Evolutionary conservation across 2,797 vertebrate species (phyloP).

Genomic region (Nothura maculosa): DNA sequence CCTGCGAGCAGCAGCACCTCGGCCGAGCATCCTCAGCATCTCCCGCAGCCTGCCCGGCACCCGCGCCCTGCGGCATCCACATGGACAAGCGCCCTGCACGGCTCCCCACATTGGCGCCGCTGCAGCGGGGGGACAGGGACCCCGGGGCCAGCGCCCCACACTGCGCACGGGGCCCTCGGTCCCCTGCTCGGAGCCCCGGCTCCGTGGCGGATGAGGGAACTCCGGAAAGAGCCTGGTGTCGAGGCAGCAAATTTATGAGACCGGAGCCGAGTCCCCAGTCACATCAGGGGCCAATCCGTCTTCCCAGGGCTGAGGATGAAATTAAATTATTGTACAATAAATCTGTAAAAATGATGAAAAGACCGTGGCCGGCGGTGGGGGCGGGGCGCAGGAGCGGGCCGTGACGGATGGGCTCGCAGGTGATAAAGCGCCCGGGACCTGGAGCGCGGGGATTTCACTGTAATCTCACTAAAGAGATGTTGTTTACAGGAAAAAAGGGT

Average conservation of each 20-base stretch:
- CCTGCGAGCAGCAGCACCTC: not conserved
- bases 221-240: conserved; percentile 45
- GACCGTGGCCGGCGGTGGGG: not conserved
- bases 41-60: too few relatives aligned
- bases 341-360: conserved; percentile 76
- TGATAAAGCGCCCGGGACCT: not conserved
- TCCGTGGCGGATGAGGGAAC: not conserved
- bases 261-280: conserved; percentile 59
- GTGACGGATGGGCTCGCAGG: conserved; percentile 53
- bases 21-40: not conserved
- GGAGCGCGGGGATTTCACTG: conserved; percentile 28
- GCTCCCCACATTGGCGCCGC: not conserved
- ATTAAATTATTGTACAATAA: conserved; percentile 83
- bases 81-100: too few relatives aligned
- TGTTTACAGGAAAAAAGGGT: conserved; percentile 70
- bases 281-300: conserved; percentile 70
- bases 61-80: too few relatives aligned
- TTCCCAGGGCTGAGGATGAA: conserved; percentile 75
- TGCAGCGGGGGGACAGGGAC: not conserved
- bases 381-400: not conserved
- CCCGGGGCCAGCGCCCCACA: not conserved
- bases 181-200: not conserved
- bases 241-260: conserved; percentile 74
- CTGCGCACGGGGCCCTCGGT: accelerated
- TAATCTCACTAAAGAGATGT: conserved; percentile 71